phyloP scores from a whole-genome alignment of 2,888 invertebrate genomes.

The Linnaemya vulpina region DNA sequence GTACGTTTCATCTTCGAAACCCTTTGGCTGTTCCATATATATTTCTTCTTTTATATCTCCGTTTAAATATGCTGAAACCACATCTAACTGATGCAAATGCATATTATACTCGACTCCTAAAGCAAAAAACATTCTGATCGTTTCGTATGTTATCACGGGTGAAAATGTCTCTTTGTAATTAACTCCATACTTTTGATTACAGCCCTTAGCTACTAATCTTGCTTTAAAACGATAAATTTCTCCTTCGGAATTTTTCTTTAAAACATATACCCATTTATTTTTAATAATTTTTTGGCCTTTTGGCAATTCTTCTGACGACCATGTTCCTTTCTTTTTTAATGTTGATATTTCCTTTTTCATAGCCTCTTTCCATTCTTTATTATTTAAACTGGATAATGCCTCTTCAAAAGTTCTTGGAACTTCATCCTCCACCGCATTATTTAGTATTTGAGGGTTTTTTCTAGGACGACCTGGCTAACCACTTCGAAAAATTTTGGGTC shows the following conservation, averaged over 20 bases:
- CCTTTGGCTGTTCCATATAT: no score
- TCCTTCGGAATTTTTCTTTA: background rate
- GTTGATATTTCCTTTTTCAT: background rate
- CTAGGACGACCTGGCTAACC: background rate
- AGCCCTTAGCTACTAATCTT: background rate
- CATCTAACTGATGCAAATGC: no score
- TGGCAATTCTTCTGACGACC: background rate
- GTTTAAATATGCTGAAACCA: no score
- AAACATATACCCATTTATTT: no score
- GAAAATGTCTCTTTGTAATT: background rate
- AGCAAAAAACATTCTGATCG: no score
- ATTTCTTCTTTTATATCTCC: no score
- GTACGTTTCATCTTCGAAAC: no score
- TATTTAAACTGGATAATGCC: slow-evolving; percentile 2
- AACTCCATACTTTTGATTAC: no score
- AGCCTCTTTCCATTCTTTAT: background rate
- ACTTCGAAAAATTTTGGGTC: background rate
- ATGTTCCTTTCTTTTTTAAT: background rate
- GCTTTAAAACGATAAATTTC: background rate
- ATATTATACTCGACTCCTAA: no score
- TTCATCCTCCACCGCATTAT: background rate
- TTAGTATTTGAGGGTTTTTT: background rate
- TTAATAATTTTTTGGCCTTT: background rate
- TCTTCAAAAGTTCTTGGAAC: background rate
- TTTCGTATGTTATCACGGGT: no score